These are phyloP conservation scores for Molossus molossus DNA, from an alignment of 2,797 vertebrate species.

Conservation along the genomic window DNA sequence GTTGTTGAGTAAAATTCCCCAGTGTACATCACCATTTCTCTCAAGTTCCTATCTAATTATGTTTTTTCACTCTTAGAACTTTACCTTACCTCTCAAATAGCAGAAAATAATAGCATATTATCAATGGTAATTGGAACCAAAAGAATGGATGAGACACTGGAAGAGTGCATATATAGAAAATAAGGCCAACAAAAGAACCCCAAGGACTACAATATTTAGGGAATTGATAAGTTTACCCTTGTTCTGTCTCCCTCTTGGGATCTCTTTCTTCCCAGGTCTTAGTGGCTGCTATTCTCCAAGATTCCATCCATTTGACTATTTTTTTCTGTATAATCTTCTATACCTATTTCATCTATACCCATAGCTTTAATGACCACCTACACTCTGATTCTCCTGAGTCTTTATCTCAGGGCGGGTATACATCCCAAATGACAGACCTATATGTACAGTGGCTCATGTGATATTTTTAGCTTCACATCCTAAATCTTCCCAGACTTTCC, in stretches of 20 bases:
- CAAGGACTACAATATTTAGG: constrained; percentile 3
- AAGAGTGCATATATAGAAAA: background rate
- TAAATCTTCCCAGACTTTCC: background rate
- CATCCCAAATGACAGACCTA: background rate
- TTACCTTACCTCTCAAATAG: constrained; percentile 30
- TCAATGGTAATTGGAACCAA: background rate
- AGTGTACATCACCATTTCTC: background rate
- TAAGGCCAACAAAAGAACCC: background rate
- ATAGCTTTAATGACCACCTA: background rate
- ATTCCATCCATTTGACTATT: background rate
- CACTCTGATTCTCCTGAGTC: background rate
- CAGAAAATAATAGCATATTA: background rate
- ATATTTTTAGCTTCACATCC: background rate
- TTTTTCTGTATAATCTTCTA: background rate
- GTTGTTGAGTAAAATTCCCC: background rate
- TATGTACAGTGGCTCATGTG: background rate
- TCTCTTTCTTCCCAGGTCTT: background rate
- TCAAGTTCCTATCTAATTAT: constrained; percentile 19
- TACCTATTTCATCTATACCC: background rate
- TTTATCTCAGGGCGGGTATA: background rate
- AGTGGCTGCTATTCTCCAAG: background rate
- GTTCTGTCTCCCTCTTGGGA: background rate
- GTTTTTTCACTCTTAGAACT: constrained; percentile 8
- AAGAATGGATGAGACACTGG: background rate
- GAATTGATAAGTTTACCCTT: background rate